Base-by-base conservation (phyloP, 2,797 vertebrate species). In the Pipistrellus kuhlii region DNA sequence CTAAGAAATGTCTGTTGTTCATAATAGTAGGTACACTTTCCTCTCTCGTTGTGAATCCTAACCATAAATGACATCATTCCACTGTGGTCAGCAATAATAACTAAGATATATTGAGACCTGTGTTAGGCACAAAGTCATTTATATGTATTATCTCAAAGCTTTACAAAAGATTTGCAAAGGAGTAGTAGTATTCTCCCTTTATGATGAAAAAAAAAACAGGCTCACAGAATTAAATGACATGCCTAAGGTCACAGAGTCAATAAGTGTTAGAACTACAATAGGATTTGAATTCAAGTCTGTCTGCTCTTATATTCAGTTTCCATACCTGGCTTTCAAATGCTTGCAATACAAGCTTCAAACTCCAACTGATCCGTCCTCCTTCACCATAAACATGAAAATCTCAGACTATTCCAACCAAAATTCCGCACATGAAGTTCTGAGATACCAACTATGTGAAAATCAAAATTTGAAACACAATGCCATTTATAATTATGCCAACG, bases 31-130 rank as follows among this genome's bases (percentile, higher is more conserved):
- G 68, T 44, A 92, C 51, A 88, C 41, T n/a, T 92, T 85, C 32
- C 88, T 87, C 48, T 91, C 80, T 91, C 27, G 84, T 68, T 96
- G 66, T 92, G 80, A 69, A 80, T 86, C 75, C 44, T 84, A 85
- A 87, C 35, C 51, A 86, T 23, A 55, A 55, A 92, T 1, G 3
- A 71, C 20, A 88, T 8, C 25, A 84, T 30, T 95, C 84, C 64
- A 78, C 87, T 81, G 48, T 55, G 68, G 68, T 72, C 76, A 94
- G 10, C 59, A 71, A 80, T 27, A 69, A 53, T 35, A 57, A 86
- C 30, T 71, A 94, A 93, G 55, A 83, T 85, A 92, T 8, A 88
- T 0, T 81, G 32, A 96, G 51, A 93, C 41, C 23, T 75, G 6
- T 38, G 23, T 44, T 93, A 88, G 41, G 27, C 27, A 89, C 51